Base-by-base conservation (phyloP, 2,888 invertebrate species). In the Drosophila borborema region DNA sequence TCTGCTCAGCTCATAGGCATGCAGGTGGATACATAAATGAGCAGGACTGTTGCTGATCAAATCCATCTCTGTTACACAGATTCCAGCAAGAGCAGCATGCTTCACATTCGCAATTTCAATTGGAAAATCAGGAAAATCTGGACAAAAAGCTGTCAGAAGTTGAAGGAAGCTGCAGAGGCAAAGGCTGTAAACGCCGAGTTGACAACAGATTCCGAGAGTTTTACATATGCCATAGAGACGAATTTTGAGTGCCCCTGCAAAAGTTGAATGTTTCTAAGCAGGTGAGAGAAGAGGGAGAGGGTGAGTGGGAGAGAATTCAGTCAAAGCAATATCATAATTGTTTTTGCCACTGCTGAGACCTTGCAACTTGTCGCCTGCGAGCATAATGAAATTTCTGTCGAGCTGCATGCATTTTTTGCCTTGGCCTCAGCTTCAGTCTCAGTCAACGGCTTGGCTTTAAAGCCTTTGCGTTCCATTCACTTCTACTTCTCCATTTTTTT, bases 301-400 rank as follows among this genome's bases (percentile, higher is more conserved):
- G 18, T 5, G 10, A 1, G 12, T 5, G 18, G 28, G 9, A 16
- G 20, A 6, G 18, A 14, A 10, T 14, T 28, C 51, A 41, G 36
- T 69, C 49, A 38, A 46, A 36, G 66, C 34, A 80, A 67, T 69
- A 61, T 63, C 60, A 58, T 56, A 72, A 73, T 73, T 76, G 60
- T 77, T 77, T 77, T 54, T 54, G 28, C 31, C 76, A 36, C 43
- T 48, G 55, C 60, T 41, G 73, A 63, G 65, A 65, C 54, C 65
- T 72, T 65, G 78, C 55, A 46, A 46, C 54, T 60, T 23, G 62
- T 66, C 74, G 34, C 55, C n/a, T 10, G 0, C 5, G 20, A 48
- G 55, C 60, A 70, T 67, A 72, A 69, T 58, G 59, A 49, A 64
- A 67, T 64, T 64, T 59, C 61, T 41, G 53, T 38, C 28, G 58